Base-by-base conservation (phyloP, 2,797 vertebrate species). In the Vultur gryphus region DNA sequence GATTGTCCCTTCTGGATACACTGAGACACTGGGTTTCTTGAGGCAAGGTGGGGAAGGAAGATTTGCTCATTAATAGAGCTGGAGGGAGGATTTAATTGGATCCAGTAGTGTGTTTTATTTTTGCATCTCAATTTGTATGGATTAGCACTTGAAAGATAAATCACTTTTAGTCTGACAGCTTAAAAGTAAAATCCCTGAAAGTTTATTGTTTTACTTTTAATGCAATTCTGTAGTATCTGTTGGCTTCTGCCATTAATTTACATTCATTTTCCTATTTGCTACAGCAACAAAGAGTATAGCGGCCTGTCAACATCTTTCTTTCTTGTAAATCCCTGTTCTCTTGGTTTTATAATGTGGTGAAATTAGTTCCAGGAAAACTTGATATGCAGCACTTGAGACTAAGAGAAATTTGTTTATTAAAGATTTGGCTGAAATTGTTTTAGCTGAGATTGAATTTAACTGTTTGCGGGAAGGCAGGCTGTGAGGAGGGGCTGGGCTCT, bases 41-140 rank as follows among this genome's bases (percentile, higher is more conserved):
- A 61, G 61, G 78, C 72, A 96, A 93, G 77, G 82, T 96, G 90
- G 48, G 18, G 17, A 77, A 78, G 61, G 89, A 75, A 93, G 92
- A 94, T 93, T 90, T 95, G 49, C 62, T 94, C 2, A 0, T 95
- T 96, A 81, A 92, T 95, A 94, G 83, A 95, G 93, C 93, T 93
- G 69, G 70, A 96, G 84, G 87, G 87, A 93, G 78, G 93, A 87
- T 96, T 97, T 97, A 96, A 95, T 95, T 97, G 79, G 84, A 79
- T 94, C 90, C 48, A 72, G 64, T 80, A 59, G 83, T 44, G 31
- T 95, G 65, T 97, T 97, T 97, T 97, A 92, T 93, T 97, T 97
- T 96, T 94, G 88, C 87, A 90, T 95, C 96, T 95, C 95, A 92
- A 95, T 97, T 96, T 97, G 90, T 96, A 55, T 77, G 58, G 95